Base-by-base conservation (phyloP, 2,888 invertebrate species). In the Xanthorhoe spadicearia region DNA sequence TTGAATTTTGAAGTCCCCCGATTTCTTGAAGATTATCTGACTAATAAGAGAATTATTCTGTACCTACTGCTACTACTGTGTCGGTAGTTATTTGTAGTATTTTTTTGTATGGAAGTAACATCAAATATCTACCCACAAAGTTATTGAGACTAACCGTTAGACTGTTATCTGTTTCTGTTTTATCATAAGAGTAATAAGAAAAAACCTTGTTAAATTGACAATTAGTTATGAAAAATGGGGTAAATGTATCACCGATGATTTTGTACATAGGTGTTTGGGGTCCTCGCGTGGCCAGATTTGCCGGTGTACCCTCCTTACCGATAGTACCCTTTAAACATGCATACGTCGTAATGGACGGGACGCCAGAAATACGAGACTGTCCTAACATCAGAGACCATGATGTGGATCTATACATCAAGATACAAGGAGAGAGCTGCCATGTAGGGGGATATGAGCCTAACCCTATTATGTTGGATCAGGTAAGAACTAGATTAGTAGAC, bases 371-470 rank as follows among this genome's bases (percentile, higher is more conserved):
- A 0, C 93, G 95, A 63, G 95, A 95, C 53, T 86, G 96, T 66
- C 98, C 98, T 0, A 98, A 98, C 83, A 93, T 98, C 13, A 92
- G 98, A 49, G 98, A 98, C 86, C 97, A 98, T 77, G 98, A 98
- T 82, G 95, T 95, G 7, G 96, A 95, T 17, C 92, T 97, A 19
- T 98, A 98, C 81, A 95, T 98, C 73, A 95, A 97, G 78, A 94
- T 97, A 1, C 97, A 97, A 79, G 97, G 97, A 0, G 97, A 97
- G 77, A 95, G 96, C 0, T 95, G 98, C 54, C 95, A 95, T 69
- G 95, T 98, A 77, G 98, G 98, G 10, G 98, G 98, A 0, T 98
- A 98, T 81, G 98, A 98, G 86, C 86, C 92, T 0, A 97, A 98
- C 85, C 98, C 98, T 0, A 95, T 96, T 69, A 94, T 98, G 77